These are phyloP conservation scores for Papilio xuthus DNA, from an alignment of 1,140 invertebrate genomes.

Conservation along the genomic window DNA sequence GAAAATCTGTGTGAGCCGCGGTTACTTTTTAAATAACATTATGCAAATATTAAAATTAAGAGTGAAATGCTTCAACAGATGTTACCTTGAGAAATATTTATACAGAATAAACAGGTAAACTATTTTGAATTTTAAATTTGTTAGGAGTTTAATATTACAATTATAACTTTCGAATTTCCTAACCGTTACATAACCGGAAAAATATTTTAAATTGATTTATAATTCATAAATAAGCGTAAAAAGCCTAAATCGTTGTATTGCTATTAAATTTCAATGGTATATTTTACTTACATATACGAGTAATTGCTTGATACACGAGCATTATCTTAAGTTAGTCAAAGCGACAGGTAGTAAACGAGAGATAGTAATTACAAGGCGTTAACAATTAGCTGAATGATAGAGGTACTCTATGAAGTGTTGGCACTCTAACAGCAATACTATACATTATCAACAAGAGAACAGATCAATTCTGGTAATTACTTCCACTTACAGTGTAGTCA, in stretches of 20 bases:
- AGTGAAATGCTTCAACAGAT: background rate
- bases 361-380: background rate
- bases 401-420: background rate
- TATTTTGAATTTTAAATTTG: constrained; percentile 17
- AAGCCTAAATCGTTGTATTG: background rate
- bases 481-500: background rate
- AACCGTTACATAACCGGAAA: background rate
- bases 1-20: background rate
- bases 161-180: background rate
- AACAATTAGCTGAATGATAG: background rate
- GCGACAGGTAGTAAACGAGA: no score
- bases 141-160: background rate
- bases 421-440: background rate
- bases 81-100: background rate
- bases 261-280: background rate
- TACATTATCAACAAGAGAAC: background rate
- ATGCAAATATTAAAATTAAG: constrained; percentile 16
- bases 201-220: background rate
- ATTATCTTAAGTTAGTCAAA: no score
- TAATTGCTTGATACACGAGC: no score
- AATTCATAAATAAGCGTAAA: background rate
- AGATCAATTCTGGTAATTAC: constrained; percentile 22
- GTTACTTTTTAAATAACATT: background rate
- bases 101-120: constrained; percentile 14
- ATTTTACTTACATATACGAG: background rate